Evolutionary conservation across 2,113 vertebrate genomes (phyloP).

Genomic region (Asarcornis scutulata): DNA sequence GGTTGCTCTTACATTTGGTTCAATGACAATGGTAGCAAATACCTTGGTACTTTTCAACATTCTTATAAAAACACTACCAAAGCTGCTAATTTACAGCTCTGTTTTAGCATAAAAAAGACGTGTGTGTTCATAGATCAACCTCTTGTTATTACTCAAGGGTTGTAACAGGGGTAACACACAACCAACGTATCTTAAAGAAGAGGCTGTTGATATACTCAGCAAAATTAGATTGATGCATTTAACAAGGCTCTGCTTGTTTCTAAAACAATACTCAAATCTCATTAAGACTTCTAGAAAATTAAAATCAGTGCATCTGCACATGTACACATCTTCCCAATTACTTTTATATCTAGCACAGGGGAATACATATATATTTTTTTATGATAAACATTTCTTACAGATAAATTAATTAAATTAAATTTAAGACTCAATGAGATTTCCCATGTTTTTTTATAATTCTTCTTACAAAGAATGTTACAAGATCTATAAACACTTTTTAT

Average conservation of each 20-base stretch:
- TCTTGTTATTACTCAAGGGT: constrained; percentile 59
- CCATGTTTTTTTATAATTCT: constrained; percentile 78
- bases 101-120: constrained; percentile 30
- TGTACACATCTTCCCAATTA: constrained; percentile 74
- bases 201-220: constrained; percentile 69
- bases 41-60: constrained; percentile 46
- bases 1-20: constrained; percentile 52
- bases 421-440: constrained; percentile 81
- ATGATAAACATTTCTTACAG: constrained; percentile 86
- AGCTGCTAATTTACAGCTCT: constrained; percentile 37
- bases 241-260: constrained; percentile 72
- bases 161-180: constrained; percentile 66
- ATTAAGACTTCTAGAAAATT: constrained; percentile 81
- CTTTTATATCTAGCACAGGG: constrained; percentile 77
- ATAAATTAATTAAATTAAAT: constrained; percentile 89
- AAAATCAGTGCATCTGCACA: constrained; percentile 77
- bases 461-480: constrained; percentile 80
- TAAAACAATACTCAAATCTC: constrained; percentile 77
- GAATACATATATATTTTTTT: constrained; percentile 83
- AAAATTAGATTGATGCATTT: constrained; percentile 65
- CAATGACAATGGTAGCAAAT: constrained; percentile 64
- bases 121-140: constrained; percentile 48
- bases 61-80: constrained; percentile 52
- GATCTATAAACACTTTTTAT: constrained; percentile 77
- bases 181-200: constrained; percentile 67